phyloP scores from a whole-genome alignment of 2,797 vertebrate genomes.

The Acipenser oxyrinchus region DNA sequence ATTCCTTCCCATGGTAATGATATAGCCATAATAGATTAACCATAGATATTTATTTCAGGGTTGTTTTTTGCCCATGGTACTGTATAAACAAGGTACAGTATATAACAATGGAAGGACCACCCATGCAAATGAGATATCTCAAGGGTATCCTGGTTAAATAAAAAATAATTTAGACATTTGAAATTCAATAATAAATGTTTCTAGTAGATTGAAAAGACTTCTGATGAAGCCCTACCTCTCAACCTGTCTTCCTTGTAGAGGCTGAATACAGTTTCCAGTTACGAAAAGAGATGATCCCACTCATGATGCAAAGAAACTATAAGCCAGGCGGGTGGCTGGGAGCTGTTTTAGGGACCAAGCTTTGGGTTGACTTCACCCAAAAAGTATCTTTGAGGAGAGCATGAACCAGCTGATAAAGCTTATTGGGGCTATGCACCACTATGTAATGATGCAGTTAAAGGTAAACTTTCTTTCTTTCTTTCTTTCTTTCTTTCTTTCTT shows the following conservation, averaged over 20 bases:
- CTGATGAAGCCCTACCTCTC: background rate
- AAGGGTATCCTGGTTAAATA: too few relatives aligned
- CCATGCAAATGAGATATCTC: background rate
- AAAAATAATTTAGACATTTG: too few relatives aligned
- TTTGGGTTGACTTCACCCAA: slow-evolving; percentile 19
- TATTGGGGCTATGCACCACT: slow-evolving; percentile 3
- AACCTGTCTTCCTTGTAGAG: slow-evolving; percentile 13
- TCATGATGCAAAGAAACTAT: slow-evolving; percentile 21
- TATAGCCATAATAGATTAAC: background rate
- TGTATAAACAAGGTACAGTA: too few relatives aligned
- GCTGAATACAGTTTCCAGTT: slow-evolving; percentile 19
- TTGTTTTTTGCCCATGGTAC: background rate
- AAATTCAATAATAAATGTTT: too few relatives aligned
- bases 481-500: too few relatives aligned
- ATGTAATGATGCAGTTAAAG: background rate
- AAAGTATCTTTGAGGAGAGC: slow-evolving; percentile 14
- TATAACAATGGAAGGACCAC: background rate
- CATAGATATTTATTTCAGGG: background rate
- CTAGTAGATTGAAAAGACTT: too few relatives aligned
- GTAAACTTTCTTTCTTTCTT: background rate
- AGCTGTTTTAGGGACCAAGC: slow-evolving; percentile 12
- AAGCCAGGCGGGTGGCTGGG: slow-evolving; percentile 17
- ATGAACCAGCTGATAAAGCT: slow-evolving; percentile 12
- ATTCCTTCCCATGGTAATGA: too few relatives aligned
- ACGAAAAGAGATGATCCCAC: slow-evolving; percentile 16